phyloP scores from a whole-genome alignment of 2,888 invertebrate genomes.

The Eupithecia subumbrata region DNA sequence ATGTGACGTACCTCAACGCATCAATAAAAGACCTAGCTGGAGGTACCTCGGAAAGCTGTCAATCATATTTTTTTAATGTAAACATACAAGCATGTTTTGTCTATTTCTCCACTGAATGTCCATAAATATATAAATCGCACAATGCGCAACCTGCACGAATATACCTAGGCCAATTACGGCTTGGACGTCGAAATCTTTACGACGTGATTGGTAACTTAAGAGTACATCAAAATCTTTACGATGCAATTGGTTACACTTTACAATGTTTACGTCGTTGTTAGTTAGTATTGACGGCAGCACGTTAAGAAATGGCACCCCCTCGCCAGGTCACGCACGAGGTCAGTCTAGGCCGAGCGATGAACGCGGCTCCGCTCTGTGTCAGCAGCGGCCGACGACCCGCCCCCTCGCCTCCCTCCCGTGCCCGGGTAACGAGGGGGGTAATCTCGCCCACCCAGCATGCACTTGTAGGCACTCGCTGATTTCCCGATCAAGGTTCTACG shows the following conservation, averaged over 20 bases:
- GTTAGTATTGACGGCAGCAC: background rate
- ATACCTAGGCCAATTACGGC: slow-evolving; percentile 3
- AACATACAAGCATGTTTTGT: background rate
- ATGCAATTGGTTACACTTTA: background rate
- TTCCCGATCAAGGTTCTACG: slow-evolving; percentile 25
- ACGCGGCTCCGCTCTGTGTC: slow-evolving; percentile 56
- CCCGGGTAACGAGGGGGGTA: slow-evolving; percentile 51
- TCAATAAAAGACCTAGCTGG: too few relatives aligned
- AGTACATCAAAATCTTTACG: background rate
- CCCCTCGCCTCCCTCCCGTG: slow-evolving; percentile 1
- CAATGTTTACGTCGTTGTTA: slow-evolving; percentile 9
- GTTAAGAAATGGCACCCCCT: slow-evolving; percentile 17
- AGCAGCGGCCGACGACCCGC: slow-evolving; percentile 58
- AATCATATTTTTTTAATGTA: background rate
- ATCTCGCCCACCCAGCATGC: slow-evolving; percentile 61
- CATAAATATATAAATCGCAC: background rate
- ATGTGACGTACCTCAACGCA: too few relatives aligned
- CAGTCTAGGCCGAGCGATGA: slow-evolving; percentile 76
- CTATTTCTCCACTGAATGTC: background rate
- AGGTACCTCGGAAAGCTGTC: too few relatives aligned
- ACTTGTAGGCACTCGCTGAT: slow-evolving; percentile 53
- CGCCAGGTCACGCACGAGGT: slow-evolving; percentile 66
- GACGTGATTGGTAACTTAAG: background rate
- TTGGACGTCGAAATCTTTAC: background rate
- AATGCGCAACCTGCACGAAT: background rate